Conservation (phyloP, 2,113 vertebrate genomes). For the Pygoscelis adeliae region DNA sequence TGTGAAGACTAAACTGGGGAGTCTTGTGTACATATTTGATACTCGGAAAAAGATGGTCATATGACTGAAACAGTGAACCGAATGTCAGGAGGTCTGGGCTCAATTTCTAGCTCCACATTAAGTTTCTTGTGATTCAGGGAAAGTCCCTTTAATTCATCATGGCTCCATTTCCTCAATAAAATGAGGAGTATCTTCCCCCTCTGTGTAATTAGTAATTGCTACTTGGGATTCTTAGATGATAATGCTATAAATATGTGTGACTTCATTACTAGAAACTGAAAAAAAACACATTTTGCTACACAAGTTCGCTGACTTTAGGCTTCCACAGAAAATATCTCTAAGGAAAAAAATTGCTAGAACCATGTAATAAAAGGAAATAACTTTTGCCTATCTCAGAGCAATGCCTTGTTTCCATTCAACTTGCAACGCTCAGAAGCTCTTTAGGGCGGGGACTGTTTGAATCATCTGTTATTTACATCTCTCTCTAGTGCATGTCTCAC, state of each 20-base stretch:
- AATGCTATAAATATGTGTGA: slow-evolving; percentile 10
- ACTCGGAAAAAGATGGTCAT: not conserved
- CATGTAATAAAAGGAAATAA: not conserved
- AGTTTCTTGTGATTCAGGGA: not conserved
- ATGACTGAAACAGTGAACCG: not conserved
- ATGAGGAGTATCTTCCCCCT: not conserved
- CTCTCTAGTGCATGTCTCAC: not conserved
- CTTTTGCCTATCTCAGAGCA: not conserved
- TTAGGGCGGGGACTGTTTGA: not conserved
- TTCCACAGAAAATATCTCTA: not conserved
- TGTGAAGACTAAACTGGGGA: not conserved
- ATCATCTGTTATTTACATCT: not conserved
- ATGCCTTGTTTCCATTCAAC: not conserved
- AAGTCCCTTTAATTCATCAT: slow-evolving; percentile 1
- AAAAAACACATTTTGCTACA: not conserved
- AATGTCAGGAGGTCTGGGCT: not conserved
- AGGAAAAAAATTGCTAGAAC: not conserved
- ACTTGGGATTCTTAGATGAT: not conserved
- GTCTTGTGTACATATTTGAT: not conserved
- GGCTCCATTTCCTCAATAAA: slow-evolving; percentile 1
- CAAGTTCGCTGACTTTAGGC: not conserved
- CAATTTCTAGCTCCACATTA: slow-evolving; percentile 6
- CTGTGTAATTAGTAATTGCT: not conserved
- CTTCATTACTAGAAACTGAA: not conserved
- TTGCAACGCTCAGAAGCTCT: not conserved